Evolutionary conservation across 2,113 vertebrate genomes (phyloP).

Genomic region (Rhinoderma darwinii): DNA sequence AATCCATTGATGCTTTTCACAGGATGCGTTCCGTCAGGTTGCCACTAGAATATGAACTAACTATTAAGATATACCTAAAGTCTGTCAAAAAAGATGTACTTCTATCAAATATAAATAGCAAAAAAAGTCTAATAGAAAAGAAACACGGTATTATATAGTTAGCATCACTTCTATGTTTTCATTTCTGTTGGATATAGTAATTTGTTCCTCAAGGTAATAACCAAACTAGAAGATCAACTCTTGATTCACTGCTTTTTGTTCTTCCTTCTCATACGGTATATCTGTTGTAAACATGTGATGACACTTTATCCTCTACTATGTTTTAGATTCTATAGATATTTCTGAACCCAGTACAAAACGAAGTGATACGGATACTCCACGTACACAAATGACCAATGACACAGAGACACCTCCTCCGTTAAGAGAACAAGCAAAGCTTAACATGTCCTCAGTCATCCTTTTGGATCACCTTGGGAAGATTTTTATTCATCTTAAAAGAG

Average conservation of each 20-base stretch:
- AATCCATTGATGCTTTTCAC: too few species aligned
- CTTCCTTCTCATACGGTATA: neutral
- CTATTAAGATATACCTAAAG: too few species aligned
- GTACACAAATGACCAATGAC: conserved; percentile 53
- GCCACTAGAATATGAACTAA: too few species aligned
- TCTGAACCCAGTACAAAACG: conserved; percentile 59
- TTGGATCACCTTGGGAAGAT: conserved; percentile 77
- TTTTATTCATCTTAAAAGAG: conserved; percentile 81
- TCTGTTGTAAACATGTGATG: neutral
- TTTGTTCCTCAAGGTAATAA: too few species aligned
- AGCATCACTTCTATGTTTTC: neutral
- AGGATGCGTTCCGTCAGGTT: too few species aligned
- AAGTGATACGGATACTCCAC: conserved; percentile 58
- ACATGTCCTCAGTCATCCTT: conserved; percentile 56
- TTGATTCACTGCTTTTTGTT: neutral
- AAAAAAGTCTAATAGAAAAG: too few species aligned
- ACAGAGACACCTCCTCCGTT: conserved; percentile 32
- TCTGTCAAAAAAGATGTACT: too few species aligned
- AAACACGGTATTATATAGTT: neutral
- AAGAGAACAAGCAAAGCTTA: neutral
- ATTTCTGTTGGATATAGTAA: neutral
- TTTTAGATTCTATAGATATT: conserved; percentile 62
- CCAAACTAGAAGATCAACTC: too few species aligned
- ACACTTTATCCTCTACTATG: neutral
- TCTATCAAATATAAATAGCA: too few species aligned